Base-by-base conservation (phyloP, 2,888 invertebrate species). In the Hyppa rectilinea region DNA sequence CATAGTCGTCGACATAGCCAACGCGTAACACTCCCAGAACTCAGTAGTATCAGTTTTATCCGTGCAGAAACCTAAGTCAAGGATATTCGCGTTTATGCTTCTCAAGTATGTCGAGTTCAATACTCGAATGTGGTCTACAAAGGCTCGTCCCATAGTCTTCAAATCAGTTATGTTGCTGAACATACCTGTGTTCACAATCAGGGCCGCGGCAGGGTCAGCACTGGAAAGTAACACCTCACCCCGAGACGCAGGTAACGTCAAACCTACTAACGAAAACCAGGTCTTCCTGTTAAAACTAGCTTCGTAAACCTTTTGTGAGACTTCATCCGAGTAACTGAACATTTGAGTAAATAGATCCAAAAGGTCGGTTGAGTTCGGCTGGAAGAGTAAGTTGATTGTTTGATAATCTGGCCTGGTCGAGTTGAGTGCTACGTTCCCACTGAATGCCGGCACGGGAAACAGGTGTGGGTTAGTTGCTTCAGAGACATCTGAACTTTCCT, bases 1-100 rank as follows among this genome's bases (percentile, higher is more conserved):
- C 67, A 97, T 96, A 0, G 97, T 97, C 52, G 96, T 96, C 0
- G 87, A 97, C 97, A 86, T 77, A 29, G 64, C 70, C 4, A 71
- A 53, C 0, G 75, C 71, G 47, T 86, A 87, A 47, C 88, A 90
- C 29, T 70, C 64, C 83, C 79, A 88, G 64, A 76, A 87, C 14
- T 66, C 61, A 12, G 12, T 12, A 1, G 61, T 56, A 20, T 17
- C 47, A 17, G 9, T 40, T 1, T 61, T 12, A 12, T 65, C 40
- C 0, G 53, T 55, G 47, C 90, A 89, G 0, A 88, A 65, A 4
- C 78, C 78, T 0, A 87, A 40, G 64, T 89, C 83, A 0, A 87
- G 49, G 9, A 87, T 78, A 12, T 71, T 62, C 5, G 85, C 87
- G n/a, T 81, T 80, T 0, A 87, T 69, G 12, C 70, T 79, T 47